A percentile compares a stretch with the other conserved stretches of the same genome.
These are phyloP conservation scores for Eupeodes corollae DNA, from an alignment of 1,140 invertebrate species.

Conservation along the genomic window DNA sequence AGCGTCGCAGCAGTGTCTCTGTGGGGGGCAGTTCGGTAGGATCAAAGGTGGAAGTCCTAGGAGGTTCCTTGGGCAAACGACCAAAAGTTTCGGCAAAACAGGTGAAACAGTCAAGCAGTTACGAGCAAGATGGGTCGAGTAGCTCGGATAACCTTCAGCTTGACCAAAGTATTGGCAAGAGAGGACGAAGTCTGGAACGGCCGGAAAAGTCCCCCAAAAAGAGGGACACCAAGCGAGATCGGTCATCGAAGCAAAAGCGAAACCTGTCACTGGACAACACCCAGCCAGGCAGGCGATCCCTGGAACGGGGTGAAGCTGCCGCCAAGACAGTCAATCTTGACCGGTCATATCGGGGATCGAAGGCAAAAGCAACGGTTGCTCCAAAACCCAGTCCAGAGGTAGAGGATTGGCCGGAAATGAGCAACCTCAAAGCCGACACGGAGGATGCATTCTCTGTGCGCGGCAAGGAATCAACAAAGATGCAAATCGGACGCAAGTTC, in stretches of 20 bases:
- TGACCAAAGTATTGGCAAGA: constrained; percentile 8
- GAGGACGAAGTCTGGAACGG: constrained; percentile 29
- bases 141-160: constrained; percentile 22
- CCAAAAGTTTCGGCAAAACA: constrained; percentile 23
- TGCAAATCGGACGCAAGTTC: constrained; percentile 32
- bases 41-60: neutral
- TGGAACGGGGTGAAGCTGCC: neutral
- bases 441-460: constrained; percentile 1
- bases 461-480: constrained; percentile 13
- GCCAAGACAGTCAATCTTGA: neutral
- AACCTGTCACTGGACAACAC: constrained; percentile 29
- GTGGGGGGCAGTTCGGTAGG: neutral
- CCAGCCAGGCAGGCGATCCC: constrained; percentile 2
- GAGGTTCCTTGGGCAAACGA: constrained; percentile 21
- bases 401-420: neutral
- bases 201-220: neutral
- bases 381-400: constrained; percentile 1
- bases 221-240: constrained; percentile 14
- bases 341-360: neutral
- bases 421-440: neutral
- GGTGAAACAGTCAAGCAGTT: constrained; percentile 7
- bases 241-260: constrained; percentile 27
- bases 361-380: constrained; percentile 1
- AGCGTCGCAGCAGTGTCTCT: constrained; percentile 27
- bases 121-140: constrained; percentile 17